Evolutionary conservation across 2,888 invertebrate species (phyloP).

Genomic region (Serrognathus titanus): DNA sequence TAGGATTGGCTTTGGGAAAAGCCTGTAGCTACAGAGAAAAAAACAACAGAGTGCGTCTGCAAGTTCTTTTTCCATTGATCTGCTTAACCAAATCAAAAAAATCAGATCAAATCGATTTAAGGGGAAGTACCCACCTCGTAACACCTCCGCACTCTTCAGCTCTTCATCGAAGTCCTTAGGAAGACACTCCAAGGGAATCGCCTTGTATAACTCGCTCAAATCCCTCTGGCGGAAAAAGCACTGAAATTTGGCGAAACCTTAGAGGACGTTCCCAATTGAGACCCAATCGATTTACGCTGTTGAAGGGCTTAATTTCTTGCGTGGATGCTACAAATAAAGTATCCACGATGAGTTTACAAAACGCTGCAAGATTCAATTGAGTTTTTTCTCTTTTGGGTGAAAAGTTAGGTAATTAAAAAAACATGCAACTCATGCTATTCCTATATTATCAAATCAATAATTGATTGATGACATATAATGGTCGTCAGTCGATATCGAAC

Average conservation of each 20-base stretch:
- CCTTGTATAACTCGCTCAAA: slow-evolving; percentile 8
- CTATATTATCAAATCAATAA: neutral
- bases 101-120: neutral
- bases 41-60: slow-evolving; percentile 35
- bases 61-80: slow-evolving; percentile 31
- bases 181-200: slow-evolving; percentile 15
- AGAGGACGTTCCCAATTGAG: too few species aligned
- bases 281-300: slow-evolving; percentile 19
- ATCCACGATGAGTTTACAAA: too few species aligned
- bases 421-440: too few species aligned
- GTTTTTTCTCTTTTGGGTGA: too few species aligned
- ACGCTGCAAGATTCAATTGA: too few species aligned
- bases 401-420: too few species aligned
- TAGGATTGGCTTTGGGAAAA: too few species aligned
- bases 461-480: neutral
- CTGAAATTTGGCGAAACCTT: neutral
- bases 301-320: slow-evolving; percentile 72
- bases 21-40: too few species aligned
- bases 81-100: slow-evolving; percentile 2
- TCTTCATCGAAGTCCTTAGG: slow-evolving; percentile 18
- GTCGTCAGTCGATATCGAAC: slow-evolving; percentile 61
- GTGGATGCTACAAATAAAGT: too few species aligned
- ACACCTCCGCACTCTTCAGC: neutral
- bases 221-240: slow-evolving; percentile 9
- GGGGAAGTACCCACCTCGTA: neutral